phyloP scores from a whole-genome alignment of 1,140 invertebrate genomes.

The Neodiprion lecontei region DNA sequence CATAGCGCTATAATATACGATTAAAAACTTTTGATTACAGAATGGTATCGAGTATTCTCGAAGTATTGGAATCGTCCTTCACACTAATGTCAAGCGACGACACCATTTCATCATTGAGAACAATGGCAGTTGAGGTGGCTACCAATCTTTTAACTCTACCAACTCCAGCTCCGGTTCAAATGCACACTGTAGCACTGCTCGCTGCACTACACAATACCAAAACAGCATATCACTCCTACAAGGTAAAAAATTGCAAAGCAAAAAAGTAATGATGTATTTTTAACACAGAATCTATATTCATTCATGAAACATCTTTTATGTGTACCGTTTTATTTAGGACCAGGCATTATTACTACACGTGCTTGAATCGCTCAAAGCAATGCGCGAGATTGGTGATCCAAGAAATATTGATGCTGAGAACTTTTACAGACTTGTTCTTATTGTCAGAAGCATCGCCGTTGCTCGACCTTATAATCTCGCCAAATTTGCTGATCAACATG shows the following conservation, averaged over 20 bases:
- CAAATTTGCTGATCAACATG: slow-evolving; percentile 74
- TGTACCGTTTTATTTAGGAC: slow-evolving; percentile 62
- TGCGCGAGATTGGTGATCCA: slow-evolving; percentile 65
- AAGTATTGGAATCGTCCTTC: slow-evolving; percentile 78
- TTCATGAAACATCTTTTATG: slow-evolving; percentile 22
- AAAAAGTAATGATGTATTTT: slow-evolving; percentile 27
- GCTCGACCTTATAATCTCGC: slow-evolving; percentile 83
- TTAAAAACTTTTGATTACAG: slow-evolving; percentile 49
- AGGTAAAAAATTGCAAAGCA: slow-evolving; percentile 59
- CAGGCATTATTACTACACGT: slow-evolving; percentile 84
- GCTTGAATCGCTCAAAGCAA: slow-evolving; percentile 70
- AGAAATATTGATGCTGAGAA: slow-evolving; percentile 87
- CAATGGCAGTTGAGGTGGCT: slow-evolving; percentile 75
- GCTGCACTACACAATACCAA: slow-evolving; percentile 79
- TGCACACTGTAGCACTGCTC: slow-evolving; percentile 79
- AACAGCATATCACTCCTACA: slow-evolving; percentile 83
- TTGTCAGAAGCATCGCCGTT: slow-evolving; percentile 85
- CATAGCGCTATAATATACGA: slow-evolving; percentile 13
- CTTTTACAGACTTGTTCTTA: slow-evolving; percentile 85
- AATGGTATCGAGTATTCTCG: slow-evolving; percentile 75
- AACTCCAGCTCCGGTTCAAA: slow-evolving; percentile 79
- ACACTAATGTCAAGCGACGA: slow-evolving; percentile 60
- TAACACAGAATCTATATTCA: slow-evolving; percentile 20
- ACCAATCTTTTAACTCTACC: slow-evolving; percentile 84
- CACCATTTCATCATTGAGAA: slow-evolving; percentile 54